These are phyloP conservation scores for Saguinus imperator DNA, from an alignment of 2,113 vertebrate genomes.

Conservation along the genomic window DNA sequence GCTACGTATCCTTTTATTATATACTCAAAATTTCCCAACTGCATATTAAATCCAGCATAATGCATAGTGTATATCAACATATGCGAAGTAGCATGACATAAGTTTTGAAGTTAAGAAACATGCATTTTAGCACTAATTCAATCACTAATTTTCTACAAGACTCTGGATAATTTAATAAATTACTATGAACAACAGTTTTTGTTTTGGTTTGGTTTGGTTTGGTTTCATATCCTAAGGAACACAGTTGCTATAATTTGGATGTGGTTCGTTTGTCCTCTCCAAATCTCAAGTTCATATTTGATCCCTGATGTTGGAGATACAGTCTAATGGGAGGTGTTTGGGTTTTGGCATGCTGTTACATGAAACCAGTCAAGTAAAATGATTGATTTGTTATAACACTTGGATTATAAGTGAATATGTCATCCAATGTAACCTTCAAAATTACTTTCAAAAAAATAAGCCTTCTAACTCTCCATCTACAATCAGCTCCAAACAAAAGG, in stretches of 20 bases:
- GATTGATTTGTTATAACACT: background rate
- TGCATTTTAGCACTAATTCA: background rate
- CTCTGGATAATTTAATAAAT: background rate
- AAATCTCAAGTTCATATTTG: background rate
- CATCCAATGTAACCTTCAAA: background rate
- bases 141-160: background rate
- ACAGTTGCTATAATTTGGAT: background rate
- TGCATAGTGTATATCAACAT: background rate
- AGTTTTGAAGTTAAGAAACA: background rate
- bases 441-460: background rate
- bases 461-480: background rate
- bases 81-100: background rate
- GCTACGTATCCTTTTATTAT: background rate
- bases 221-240: background rate
- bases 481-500: background rate
- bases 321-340: background rate
- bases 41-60: background rate
- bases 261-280: background rate
- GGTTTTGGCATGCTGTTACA: no score
- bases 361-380: background rate
- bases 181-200: background rate
- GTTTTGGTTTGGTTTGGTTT: background rate
- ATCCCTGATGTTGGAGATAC: background rate
- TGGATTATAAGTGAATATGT: background rate
- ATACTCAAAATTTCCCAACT: background rate